These are phyloP conservation scores for Drosophila parabipectinata DNA, from an alignment of 1,140 invertebrate species.

Conservation along the genomic window DNA sequence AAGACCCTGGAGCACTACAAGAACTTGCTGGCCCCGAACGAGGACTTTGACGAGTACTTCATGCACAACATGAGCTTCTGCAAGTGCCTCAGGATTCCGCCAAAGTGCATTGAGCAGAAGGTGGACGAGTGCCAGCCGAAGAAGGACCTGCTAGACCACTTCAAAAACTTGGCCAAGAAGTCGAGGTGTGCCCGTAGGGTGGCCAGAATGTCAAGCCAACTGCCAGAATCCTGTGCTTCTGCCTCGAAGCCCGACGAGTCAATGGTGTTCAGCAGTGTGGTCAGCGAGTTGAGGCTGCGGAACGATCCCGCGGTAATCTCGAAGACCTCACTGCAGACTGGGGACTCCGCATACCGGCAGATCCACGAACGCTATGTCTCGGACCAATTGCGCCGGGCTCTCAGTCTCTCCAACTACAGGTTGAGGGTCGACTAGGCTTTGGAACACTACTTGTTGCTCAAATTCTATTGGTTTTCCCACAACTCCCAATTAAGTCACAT, in stretches of 20 bases:
- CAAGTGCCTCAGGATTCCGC: slow-evolving; percentile 43
- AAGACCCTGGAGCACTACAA: slow-evolving; percentile 48
- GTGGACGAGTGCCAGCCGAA: neutral
- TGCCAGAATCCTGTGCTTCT: neutral
- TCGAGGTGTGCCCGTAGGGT: slow-evolving; percentile 5
- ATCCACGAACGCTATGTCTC: neutral
- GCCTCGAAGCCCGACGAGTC: neutral
- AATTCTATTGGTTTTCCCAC: neutral
- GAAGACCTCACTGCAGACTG: neutral
- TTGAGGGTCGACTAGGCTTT: neutral
- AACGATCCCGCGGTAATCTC: neutral
- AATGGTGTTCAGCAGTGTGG: neutral
- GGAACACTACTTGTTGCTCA: neutral
- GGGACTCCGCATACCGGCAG: neutral
- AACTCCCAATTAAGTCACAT: neutral
- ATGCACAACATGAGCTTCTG: slow-evolving; percentile 62
- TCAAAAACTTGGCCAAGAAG: slow-evolving; percentile 2
- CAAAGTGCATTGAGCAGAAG: slow-evolving; percentile 9
- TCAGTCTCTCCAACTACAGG: neutral
- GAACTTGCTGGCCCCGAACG: slow-evolving; percentile 37
- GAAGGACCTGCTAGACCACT: slow-evolving; percentile 5
- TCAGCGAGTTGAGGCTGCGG: neutral
- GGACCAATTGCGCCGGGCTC: neutral
- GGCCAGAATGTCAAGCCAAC: neutral
- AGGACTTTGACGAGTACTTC: slow-evolving; percentile 75